A percentile compares a stretch with the other conserved stretches of the same genome.
These are phyloP conservation scores for Apogon talboti DNA, from an alignment of 2,797 vertebrate species.

Conservation along the genomic window DNA sequence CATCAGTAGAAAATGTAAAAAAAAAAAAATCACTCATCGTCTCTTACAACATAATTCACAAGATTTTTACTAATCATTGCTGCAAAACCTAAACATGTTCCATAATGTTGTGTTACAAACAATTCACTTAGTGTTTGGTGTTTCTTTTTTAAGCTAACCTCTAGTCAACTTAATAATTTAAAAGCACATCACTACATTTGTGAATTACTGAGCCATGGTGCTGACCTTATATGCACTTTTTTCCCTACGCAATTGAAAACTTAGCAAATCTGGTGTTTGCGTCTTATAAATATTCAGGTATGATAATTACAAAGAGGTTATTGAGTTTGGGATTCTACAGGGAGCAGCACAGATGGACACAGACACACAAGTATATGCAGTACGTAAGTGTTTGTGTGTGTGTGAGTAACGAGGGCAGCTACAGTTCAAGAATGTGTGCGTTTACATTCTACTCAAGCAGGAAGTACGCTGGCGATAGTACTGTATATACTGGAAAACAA, in stretches of 20 bases:
- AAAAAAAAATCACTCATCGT: no score
- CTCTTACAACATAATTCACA: no score
- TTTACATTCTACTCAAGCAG: slow-evolving; percentile 18
- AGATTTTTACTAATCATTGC: no score
- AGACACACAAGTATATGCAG: slow-evolving; percentile 11
- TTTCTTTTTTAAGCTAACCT: no score
- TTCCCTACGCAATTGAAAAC: slow-evolving; percentile 32
- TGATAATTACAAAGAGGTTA: slow-evolving; percentile 57
- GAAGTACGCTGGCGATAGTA: slow-evolving; percentile 4
- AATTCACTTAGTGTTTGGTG: no score
- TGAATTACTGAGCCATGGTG: slow-evolving; percentile 9
- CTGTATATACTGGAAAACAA: no score
- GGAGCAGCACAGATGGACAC: slow-evolving; percentile 65
- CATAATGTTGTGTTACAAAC: no score
- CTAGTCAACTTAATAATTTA: slow-evolving; percentile 1
- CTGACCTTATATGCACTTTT: slow-evolving; percentile 49
- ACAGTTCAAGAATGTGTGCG: slow-evolving; percentile 36
- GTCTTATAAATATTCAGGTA: slow-evolving; percentile 66
- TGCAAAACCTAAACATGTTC: no score
- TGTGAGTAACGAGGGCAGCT: slow-evolving; percentile 13
- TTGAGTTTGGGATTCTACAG: slow-evolving; percentile 51
- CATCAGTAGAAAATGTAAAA: no score
- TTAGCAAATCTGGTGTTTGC: slow-evolving; percentile 56
- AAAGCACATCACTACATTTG: slow-evolving; percentile 5
- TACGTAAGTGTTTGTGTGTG: slow-evolving; percentile 8